Percentiles rank a stretch among this genome's conserved stretches.
Conservation (phyloP, 2,797 vertebrate species). For the Thamnophis elegans region DNA sequence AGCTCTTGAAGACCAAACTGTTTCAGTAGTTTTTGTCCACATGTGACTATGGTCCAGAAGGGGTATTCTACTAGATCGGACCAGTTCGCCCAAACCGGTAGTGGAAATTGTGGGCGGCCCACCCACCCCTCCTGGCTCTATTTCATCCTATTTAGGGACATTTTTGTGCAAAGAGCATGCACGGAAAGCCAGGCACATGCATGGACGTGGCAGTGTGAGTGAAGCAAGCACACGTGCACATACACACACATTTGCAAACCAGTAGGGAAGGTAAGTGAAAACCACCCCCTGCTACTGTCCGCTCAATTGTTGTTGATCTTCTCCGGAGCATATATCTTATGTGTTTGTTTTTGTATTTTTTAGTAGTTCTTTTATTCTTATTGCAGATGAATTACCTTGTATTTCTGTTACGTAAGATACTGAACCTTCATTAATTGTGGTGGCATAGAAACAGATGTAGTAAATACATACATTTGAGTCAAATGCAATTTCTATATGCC, state of each 20-base stretch:
- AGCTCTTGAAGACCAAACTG: neutral
- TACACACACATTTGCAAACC: too few relatives aligned
- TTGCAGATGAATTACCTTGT: neutral
- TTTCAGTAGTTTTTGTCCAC: neutral
- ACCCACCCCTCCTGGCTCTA: too few relatives aligned
- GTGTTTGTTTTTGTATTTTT: neutral
- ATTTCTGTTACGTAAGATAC: neutral
- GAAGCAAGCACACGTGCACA: too few relatives aligned
- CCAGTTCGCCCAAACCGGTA: too few relatives aligned
- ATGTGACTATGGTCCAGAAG: neutral
- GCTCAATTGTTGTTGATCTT: neutral
- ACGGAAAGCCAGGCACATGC: too few relatives aligned
- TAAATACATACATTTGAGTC: neutral
- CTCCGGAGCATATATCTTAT: neutral
- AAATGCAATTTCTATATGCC: neutral
- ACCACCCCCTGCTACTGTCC: neutral
- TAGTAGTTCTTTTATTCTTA: neutral
- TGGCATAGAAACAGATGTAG: neutral
- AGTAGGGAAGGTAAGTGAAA: too few relatives aligned
- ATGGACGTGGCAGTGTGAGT: too few relatives aligned
- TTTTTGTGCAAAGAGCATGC: too few relatives aligned
- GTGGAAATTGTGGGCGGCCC: too few relatives aligned
- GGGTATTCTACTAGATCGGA: too few relatives aligned
- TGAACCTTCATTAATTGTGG: neutral
- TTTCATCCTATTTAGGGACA: too few relatives aligned